Conservation (phyloP, 2,113 vertebrate genomes). For the Struthidea cinerea region DNA sequence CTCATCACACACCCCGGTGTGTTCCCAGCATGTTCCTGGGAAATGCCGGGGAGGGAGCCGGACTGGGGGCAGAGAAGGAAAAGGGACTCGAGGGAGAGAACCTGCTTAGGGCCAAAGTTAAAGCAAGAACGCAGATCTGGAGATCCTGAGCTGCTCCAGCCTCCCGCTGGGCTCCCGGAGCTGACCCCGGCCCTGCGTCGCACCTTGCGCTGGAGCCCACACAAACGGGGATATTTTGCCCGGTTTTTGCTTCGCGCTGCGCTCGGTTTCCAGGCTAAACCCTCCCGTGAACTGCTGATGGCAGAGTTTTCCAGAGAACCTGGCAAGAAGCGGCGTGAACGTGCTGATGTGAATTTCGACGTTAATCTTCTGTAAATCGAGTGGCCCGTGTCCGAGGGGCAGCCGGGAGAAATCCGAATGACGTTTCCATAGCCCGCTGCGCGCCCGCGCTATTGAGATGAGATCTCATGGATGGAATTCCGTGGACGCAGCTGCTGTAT, state of each 20-base stretch:
- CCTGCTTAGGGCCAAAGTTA: fast-evolving
- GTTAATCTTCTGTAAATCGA: slow-evolving; percentile 59
- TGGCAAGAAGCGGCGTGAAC: slow-evolving; percentile 57
- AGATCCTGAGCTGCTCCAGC: background rate
- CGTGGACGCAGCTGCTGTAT: slow-evolving; percentile 82
- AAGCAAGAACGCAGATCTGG: fast-evolving
- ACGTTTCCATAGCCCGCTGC: background rate
- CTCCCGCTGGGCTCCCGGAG: fast-evolving
- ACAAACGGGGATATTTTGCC: background rate
- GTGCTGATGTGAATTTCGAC: slow-evolving; percentile 49
- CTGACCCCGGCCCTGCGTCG: fast-evolving
- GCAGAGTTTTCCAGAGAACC: slow-evolving; percentile 47
- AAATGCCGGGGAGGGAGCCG: fast-evolving
- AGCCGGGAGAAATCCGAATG: background rate
- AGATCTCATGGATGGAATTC: slow-evolving; percentile 76
- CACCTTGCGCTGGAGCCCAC: background rate
- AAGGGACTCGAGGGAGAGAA: fast-evolving
- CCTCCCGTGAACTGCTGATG: slow-evolving; percentile 47
- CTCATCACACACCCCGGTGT: fast-evolving
- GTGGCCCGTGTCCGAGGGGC: slow-evolving; percentile 1
- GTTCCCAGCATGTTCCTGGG: background rate
- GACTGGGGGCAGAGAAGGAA: no score
- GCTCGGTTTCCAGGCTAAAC: background rate
- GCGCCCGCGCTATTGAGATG: slow-evolving; percentile 75
- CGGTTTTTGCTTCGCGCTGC: background rate